Percentiles rank a stretch among this genome's conserved stretches.
Evolutionary conservation across 2,888 invertebrate species (phyloP).

Genomic region (Epiblema foenella): DNA sequence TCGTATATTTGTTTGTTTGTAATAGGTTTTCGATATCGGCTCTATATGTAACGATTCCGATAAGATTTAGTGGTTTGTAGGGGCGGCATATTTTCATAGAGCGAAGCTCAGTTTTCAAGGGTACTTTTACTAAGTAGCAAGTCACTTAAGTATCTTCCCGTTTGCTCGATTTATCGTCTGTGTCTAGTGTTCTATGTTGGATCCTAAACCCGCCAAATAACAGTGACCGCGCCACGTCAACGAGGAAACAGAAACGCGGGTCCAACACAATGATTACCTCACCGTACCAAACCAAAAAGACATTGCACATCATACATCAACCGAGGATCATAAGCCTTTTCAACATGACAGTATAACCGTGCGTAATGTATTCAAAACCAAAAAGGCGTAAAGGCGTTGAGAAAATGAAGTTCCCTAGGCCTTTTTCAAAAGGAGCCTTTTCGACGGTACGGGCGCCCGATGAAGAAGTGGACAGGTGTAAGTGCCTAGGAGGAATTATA

Average conservation of each 20-base stretch:
- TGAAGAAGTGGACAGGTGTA: not conserved
- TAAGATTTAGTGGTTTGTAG: too few relatives aligned
- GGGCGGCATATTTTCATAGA: too few relatives aligned
- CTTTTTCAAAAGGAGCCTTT: not conserved
- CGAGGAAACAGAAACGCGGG: constrained; percentile 13
- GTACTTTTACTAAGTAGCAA: too few relatives aligned
- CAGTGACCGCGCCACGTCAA: not conserved
- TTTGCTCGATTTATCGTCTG: not conserved
- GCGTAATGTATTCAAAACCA: not conserved
- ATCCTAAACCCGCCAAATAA: constrained; percentile 3
- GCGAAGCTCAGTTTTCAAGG: too few relatives aligned
- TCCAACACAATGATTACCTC: constrained; percentile 16
- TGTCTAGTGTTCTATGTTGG: not conserved
- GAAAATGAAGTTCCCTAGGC: not conserved
- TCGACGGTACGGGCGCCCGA: not conserved
- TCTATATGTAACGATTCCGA: too few relatives aligned
- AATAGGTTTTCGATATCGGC: too few relatives aligned
- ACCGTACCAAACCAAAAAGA: constrained; percentile 2
- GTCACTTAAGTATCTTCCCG: too few relatives aligned
- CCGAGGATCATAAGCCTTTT: not conserved
- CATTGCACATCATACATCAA: not conserved
- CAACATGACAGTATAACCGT: not conserved
- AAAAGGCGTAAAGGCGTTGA: not conserved
- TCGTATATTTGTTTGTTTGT: too few relatives aligned
- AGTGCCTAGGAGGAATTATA: not conserved